Evolutionary conservation across 1,140 invertebrate genomes (phyloP), one percentile per base, ranked within the genome.

Genomic region (Tyrophagus putrescentiae): DNA sequence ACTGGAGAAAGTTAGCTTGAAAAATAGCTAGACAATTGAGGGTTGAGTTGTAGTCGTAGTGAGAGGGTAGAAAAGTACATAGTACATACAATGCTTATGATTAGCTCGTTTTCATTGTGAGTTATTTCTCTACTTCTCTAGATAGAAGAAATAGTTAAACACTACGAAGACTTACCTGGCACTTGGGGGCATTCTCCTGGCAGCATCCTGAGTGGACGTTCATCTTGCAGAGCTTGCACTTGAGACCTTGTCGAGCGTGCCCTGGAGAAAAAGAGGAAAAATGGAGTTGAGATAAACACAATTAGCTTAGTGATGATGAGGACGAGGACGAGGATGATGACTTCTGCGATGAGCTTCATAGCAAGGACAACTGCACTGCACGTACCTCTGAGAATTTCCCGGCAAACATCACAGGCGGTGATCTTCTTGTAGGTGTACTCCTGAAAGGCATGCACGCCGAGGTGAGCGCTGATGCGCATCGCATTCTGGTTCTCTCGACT

Each of bases 371-470:
- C n/a, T 28, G 9, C 28, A 32, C 32, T 11, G 25, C n/a, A 44
- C 16, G 52, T 76, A 87, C 85, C 85, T 78, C 87, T 79, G 23
- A 92, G 75, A 39, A 93, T 85, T 76, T 92, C 87, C 32, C 85
- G 87, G 72, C 89, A 94, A 57, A 89, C 82, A 72, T 94, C 89
- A 72, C 89, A 94, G 5, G 88, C 86, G 16, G 88, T 91, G 65
- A 94, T 91, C 74, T 92, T 93, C 72, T 91, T 90, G 72, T 92
- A 93, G 1, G 88, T 93, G 71, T 93, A 88, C 71, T 93, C 88
- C 72, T 88, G 84, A 75, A 91, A 87, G 65, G 84, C 80, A 71
- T 93, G 88, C 21, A 62, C 39, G 28, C 58, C 64, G 7, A 44
- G 21, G n/a, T 54, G 52, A 13, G 27, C 52, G 2, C 13, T 27